Base-by-base conservation (phyloP, 2,888 invertebrate genomes). In the Ophion ellenae region DNA sequence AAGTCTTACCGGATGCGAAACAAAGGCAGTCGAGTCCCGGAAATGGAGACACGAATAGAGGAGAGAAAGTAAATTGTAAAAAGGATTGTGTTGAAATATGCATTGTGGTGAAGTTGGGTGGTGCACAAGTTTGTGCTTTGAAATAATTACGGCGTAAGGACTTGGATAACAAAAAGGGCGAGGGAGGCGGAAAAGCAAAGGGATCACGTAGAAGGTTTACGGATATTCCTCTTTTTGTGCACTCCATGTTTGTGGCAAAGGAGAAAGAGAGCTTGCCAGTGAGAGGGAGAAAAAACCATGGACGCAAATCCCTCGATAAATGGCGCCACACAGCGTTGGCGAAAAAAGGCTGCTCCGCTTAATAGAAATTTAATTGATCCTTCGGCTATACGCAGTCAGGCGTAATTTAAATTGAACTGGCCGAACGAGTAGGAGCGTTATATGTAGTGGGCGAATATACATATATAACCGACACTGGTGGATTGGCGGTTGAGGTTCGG, bases 301-400 rank as follows among this genome's bases (percentile, higher is more conserved):
- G 64, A 86, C 79, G 73, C 88, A 91, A 92, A 91, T 89, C 90
- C 86, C 83, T 89, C 90, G 90, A 92, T 91, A 91, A 91, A 91
- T 91, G 91, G 90, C 87, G 90, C 87, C 87, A 66, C 75, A 74
- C 80, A 86, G 64, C 75, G 86, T 78, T 53, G 79, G 80, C 75
- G 70, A 77, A 86, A 87, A 87, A 78, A 75, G 69, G 67, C 32
- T 73, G 67, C 81, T 67, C 79, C 81, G 91, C 89, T 93, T 93
- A 92, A 93, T 93, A 93, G 93, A 93, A 93, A 93, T 93, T 93
- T 93, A 92, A 93, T 93, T 93, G 92, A 93, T 93, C 92, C 92
- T 93, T 92, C 90, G 91, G 91, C 91, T 93, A 91, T 91, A 90
- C 90, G 91, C 91, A 90, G 89, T 92, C 88, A 91, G 89, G 89